These are phyloP conservation scores for Hypocryptadius cinnamomeus DNA, from an alignment of 2,113 vertebrate species.

Conservation along the genomic window DNA sequence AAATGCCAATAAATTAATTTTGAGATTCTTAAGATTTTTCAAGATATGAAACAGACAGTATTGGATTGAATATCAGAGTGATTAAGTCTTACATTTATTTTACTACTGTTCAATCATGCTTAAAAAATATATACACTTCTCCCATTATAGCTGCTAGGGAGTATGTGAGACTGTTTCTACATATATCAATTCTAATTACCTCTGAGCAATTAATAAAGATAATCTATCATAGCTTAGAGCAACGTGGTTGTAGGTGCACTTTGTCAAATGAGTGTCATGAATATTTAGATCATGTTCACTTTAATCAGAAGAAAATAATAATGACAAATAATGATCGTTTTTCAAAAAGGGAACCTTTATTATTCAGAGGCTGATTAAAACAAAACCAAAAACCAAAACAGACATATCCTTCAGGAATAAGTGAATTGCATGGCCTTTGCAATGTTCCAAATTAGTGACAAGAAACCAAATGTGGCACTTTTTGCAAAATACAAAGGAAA, in stretches of 20 bases:
- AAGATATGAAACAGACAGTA: background rate
- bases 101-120: background rate
- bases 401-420: background rate
- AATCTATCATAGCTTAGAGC: background rate
- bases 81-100: constrained; percentile 37
- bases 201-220: constrained; percentile 40
- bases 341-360: background rate
- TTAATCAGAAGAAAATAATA: background rate
- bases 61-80: background rate
- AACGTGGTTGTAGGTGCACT: background rate
- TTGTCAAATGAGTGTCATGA: background rate
- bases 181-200: constrained; percentile 31
- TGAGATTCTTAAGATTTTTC: background rate
- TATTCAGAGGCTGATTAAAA: background rate
- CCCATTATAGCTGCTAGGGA: background rate
- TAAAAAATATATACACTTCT: background rate
- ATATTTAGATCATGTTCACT: constrained; percentile 5
- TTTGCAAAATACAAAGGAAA: background rate
- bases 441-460: background rate
- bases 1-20: constrained; percentile 11
- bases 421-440: background rate
- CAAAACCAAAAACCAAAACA: background rate
- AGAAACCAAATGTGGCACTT: background rate
- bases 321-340: background rate
- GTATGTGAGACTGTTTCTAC: background rate